Evolutionary conservation across 2,797 vertebrate genomes (phyloP), one percentile per base, ranked within the genome.

Genomic region (Coregonus ussuriensis): DNA sequence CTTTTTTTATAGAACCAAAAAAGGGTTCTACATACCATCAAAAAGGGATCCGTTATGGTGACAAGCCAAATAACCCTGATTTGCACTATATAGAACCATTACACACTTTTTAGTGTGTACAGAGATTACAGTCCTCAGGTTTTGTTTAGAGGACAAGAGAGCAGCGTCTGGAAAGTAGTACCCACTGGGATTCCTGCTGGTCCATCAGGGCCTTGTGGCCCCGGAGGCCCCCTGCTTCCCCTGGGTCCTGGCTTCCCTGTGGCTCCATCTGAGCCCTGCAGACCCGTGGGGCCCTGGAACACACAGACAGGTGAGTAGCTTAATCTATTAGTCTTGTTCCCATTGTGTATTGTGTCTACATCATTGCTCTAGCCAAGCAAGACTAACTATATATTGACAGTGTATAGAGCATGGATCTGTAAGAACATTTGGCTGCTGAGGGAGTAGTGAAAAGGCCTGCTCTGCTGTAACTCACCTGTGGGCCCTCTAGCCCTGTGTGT

Each of bases 211-310:
- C 96, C 96, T 1, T 86, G 77, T 6, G 66, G 72, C 77, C 96
- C 96, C 21, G 77, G 76, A 14, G 83, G n/a, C 0, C 96, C 96
- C 0, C 52, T 80, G 53, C 92, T 93, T 84, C 96, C 97, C 1
- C 68, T 84, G 1, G 82, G 89, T 25, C 97, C 97, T n/a, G 81
- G 88, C 86, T 95, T 96, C 51, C 96, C 96, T 0, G 72, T 79
- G 29, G 75, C 18, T 0, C 97, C 97, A 0, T 89, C 70, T 67
- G 72, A 3, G 15, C 97, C 97, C 18, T 78, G 82, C 0, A 71
- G 18, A 53, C 96, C 97, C 4, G 90, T 85, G 84, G 63, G 73
- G 6, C 97, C 97, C 97, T 97, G 82, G 53, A 86, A 67, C 16
- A 76, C 4, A 79, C 14, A 47, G 9, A 53, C 41, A 13, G 31